Evolutionary conservation across 2,113 vertebrate genomes (phyloP), one percentile per base, ranked within the genome.

Genomic region (Tragelaphus imberbis): DNA sequence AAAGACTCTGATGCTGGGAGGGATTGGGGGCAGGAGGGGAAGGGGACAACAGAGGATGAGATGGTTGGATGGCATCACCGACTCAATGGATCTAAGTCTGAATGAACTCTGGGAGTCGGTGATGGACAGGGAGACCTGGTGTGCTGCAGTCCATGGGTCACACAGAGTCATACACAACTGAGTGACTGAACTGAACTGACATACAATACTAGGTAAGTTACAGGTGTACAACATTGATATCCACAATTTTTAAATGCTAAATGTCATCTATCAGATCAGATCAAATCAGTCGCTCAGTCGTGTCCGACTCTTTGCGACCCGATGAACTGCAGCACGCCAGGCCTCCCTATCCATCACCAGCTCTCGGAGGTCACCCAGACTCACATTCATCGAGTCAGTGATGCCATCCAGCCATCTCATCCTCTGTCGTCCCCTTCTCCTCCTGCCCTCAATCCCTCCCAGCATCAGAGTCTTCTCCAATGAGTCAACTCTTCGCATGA

Each of bases 131-230:
- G 19, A 71, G 19, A n/a, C n/a, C n/a, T 71, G n/a, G 5, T 0
- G 0, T 71, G 19, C 68, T 71, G 68, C n/a, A 3, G 0, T 71
- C 36, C 19, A 13, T 13, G n/a, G 19, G 19, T 71, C 10, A 2
- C 68, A 71, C 40, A 23, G 17, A 71, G n/a, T 75, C 19, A 13
- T n/a, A 75, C 36, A 75, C 1, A 5, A 25, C 10, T 40, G 21
- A 75, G 68, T 11, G 5, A 71, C n/a, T 36, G 65, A 71, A 71
- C n/a, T 71, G 65, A 40, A 71, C 68, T 71, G n/a, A 71, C n/a
- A 23, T 71, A 71, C 12, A 23, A 14, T 14, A 14, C n/a, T 56
- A 56, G 33, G 19, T 55, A 25, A 56, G 81, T 55, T 55, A 84
- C 21, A 56, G n/a, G n/a, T 56, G 7, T 56, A 84, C 53, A 40